Conservation (phyloP, 2,888 invertebrate genomes). For the Drosophila testacea region DNA sequence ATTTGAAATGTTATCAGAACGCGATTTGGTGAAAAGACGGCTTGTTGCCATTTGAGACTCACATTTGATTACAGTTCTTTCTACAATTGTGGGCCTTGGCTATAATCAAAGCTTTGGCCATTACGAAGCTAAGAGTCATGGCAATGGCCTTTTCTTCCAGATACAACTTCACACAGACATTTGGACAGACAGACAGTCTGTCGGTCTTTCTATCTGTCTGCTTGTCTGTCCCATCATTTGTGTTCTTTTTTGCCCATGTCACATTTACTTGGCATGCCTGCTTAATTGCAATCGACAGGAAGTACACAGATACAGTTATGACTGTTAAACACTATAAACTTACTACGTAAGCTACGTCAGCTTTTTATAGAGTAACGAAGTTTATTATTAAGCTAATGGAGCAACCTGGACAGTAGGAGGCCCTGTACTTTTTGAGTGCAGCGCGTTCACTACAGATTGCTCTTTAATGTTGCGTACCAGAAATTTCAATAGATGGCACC, state of each 20-base stretch:
- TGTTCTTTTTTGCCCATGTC: conserved; percentile 56
- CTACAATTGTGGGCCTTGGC: conserved; percentile 20
- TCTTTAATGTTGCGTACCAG: no score
- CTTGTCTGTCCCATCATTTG: conserved; percentile 34
- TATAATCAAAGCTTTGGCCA: conserved; percentile 36
- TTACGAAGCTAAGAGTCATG: conserved; percentile 29
- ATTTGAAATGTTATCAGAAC: conserved; percentile 42
- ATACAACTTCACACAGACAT: conserved; percentile 41
- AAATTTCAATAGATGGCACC: no score
- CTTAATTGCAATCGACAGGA: conserved; percentile 69
- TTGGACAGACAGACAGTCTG: conserved; percentile 20
- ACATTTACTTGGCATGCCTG: conserved; percentile 67
- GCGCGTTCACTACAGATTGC: no score
- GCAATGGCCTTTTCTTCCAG: conserved; percentile 46
- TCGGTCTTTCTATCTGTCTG: conserved; percentile 20
- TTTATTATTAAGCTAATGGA: conserved; percentile 10
- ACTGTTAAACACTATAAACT: conserved; percentile 22
- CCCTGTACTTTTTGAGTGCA: no score
- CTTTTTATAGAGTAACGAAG: conserved; percentile 1
- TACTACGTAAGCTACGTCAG: conserved; percentile 46
- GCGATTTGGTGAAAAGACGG: conserved; percentile 37
- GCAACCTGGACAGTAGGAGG: no score
- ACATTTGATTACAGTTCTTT: conserved; percentile 41
- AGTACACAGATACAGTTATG: conserved; percentile 53
- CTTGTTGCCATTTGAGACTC: conserved; percentile 27